Evolutionary conservation across 2,888 invertebrate species (phyloP).

Genomic region (Lithosia quadra): DNA sequence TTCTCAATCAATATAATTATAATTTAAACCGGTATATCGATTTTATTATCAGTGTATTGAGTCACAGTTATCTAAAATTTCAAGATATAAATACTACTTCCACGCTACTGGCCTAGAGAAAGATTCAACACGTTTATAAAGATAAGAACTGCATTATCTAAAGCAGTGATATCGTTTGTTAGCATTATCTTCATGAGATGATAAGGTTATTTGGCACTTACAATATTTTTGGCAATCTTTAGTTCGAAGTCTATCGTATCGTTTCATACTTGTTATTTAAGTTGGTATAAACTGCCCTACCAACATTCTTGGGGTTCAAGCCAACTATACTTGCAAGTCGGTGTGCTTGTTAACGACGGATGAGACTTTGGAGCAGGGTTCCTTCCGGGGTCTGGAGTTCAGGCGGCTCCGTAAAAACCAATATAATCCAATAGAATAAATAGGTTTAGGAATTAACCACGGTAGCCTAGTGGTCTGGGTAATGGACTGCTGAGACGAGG

Average conservation of each 20-base stretch:
- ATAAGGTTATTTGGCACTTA: slow-evolving; percentile 5
- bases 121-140: slow-evolving; percentile 6
- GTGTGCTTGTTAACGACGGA: no score
- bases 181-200: slow-evolving; percentile 36
- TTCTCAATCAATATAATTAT: background rate
- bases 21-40: background rate
- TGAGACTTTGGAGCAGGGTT: no score
- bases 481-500: no score
- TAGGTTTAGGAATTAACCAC: no score
- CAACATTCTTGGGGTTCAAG: no score
- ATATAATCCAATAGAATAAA: no score
- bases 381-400: no score
- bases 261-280: no score
- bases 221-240: background rate
- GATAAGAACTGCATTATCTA: slow-evolving; percentile 36
- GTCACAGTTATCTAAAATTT: background rate
- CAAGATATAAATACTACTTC: slow-evolving; percentile 7
- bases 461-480: no score
- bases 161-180: slow-evolving; percentile 32
- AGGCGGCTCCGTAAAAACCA: no score
- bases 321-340: no score
- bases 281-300: no score
- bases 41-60: background rate
- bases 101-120: slow-evolving; percentile 11
- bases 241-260: background rate